Percentiles rank a stretch among this genome's conserved stretches.
Conservation (phyloP, 37 sponge, comb jelly and placozoan species). For the Halichondria panicea region DNA sequence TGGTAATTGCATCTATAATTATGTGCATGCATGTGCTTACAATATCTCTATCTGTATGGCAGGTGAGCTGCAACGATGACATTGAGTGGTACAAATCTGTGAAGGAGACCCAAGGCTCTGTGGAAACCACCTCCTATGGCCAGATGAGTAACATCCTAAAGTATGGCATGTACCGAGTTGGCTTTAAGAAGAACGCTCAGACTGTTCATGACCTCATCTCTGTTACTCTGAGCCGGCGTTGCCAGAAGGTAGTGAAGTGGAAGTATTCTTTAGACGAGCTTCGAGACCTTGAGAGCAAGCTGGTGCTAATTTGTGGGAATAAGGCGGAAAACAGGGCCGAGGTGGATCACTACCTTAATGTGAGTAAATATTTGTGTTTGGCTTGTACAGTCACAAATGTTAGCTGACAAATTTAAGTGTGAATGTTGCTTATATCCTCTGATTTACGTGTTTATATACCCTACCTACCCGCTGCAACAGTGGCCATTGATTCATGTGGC, state of each 20-base stretch:
- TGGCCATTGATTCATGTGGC: too few species aligned
- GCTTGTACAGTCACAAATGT: not conserved
- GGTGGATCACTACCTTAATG: conserved; percentile 59
- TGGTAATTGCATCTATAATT: conserved; percentile 39
- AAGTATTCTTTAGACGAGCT: conserved; percentile 67
- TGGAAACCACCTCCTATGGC: conserved; percentile 63
- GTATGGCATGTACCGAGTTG: conserved; percentile 54
- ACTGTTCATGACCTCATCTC: conserved; percentile 40
- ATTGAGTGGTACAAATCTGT: conserved; percentile 75
- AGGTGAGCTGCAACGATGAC: conserved; percentile 45
- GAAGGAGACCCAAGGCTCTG: conserved; percentile 66
- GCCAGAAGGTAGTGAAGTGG: conserved; percentile 20
- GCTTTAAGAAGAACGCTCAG: not conserved
- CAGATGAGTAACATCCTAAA: conserved; percentile 65
- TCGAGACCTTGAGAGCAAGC: conserved; percentile 76
- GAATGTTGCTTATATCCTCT: too few species aligned
- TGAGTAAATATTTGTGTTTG: conserved; percentile 23
- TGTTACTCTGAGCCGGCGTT: conserved; percentile 14
- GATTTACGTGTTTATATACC: too few species aligned
- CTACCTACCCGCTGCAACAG: too few species aligned
- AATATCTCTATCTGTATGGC: not conserved
- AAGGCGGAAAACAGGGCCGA: conserved; percentile 48
- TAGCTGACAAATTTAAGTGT: too few species aligned
- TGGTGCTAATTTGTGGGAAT: conserved; percentile 77
- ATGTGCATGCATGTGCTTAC: not conserved